phyloP scores from a whole-genome alignment of 2,797 vertebrate species.

The Catostomus latipinnis region DNA sequence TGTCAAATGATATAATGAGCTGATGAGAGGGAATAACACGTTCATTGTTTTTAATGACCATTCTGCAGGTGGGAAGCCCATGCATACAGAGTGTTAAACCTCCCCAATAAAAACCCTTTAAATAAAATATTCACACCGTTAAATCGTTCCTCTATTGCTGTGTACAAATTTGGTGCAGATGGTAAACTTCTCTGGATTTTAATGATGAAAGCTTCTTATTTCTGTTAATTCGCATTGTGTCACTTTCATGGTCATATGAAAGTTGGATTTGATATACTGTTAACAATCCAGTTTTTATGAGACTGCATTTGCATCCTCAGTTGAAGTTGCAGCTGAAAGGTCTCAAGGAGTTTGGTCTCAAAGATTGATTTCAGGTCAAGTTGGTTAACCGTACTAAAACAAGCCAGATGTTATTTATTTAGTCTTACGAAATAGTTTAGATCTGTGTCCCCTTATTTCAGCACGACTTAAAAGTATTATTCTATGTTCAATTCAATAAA shows the following conservation, averaged over 20 bases:
- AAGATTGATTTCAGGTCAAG: background rate
- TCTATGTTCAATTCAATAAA: no score
- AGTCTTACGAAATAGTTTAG: background rate
- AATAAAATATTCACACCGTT: background rate
- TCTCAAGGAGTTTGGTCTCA: no score
- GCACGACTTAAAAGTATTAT: no score
- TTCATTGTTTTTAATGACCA: constrained; percentile 64
- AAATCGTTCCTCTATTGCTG: background rate
- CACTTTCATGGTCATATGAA: no score
- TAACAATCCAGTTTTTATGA: no score
- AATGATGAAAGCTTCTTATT: background rate
- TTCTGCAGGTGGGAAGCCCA: constrained; percentile 55
- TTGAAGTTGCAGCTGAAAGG: background rate
- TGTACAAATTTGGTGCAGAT: background rate
- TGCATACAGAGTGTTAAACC: constrained; percentile 42
- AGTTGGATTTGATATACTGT: no score
- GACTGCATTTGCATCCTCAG: no score
- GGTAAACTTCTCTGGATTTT: background rate
- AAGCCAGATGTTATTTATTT: background rate
- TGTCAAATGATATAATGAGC: constrained; percentile 71
- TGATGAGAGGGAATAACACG: constrained; percentile 73
- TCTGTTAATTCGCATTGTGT: background rate
- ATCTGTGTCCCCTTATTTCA: no score
- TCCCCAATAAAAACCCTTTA: constrained; percentile 2
- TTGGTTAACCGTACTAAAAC: background rate